These are phyloP conservation scores for Macrobrachium rosenbergii DNA, from an alignment of 1,140 invertebrate species.

Conservation along the genomic window DNA sequence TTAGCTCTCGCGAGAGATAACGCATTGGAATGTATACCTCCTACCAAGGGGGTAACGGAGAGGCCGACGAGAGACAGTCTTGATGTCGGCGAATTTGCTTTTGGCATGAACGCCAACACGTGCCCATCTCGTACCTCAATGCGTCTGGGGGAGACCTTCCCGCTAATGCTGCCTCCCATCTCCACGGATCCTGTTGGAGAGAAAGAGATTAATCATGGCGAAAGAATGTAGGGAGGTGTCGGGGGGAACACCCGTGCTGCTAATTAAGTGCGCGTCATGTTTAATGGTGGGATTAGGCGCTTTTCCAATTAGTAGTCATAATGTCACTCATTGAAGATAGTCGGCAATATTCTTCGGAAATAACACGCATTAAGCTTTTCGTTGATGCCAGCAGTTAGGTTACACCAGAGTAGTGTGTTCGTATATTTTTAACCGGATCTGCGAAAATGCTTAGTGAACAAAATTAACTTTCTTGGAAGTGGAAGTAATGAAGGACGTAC, in stretches of 20 bases:
- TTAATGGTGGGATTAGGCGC: background rate
- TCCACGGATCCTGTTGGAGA: constrained; percentile 29
- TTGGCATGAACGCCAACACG: constrained; percentile 35
- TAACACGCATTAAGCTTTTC: too few relatives aligned
- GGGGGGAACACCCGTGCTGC: background rate
- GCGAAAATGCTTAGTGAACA: too few relatives aligned
- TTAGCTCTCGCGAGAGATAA: constrained; percentile 23
- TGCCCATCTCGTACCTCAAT: constrained; percentile 50
- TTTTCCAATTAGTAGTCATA: background rate
- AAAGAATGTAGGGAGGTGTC: background rate
- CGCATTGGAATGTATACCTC: constrained; percentile 2
- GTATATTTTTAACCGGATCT: too few relatives aligned
- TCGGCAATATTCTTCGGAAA: too few relatives aligned
- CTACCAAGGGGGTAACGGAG: constrained; percentile 43
- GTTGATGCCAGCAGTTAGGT: too few relatives aligned
- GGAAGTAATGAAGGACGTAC: too few relatives aligned
- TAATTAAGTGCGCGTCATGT: background rate
- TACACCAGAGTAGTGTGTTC: too few relatives aligned
- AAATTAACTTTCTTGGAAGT: too few relatives aligned
- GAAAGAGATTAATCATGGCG: background rate
- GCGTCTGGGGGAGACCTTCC: background rate
- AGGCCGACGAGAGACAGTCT: constrained; percentile 19
- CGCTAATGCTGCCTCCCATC: constrained; percentile 32
- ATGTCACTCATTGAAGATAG: too few relatives aligned
- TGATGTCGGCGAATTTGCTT: constrained; percentile 28